Conservation (phyloP, 2,888 invertebrate species). For the Hirudinaria manillensis region DNA sequence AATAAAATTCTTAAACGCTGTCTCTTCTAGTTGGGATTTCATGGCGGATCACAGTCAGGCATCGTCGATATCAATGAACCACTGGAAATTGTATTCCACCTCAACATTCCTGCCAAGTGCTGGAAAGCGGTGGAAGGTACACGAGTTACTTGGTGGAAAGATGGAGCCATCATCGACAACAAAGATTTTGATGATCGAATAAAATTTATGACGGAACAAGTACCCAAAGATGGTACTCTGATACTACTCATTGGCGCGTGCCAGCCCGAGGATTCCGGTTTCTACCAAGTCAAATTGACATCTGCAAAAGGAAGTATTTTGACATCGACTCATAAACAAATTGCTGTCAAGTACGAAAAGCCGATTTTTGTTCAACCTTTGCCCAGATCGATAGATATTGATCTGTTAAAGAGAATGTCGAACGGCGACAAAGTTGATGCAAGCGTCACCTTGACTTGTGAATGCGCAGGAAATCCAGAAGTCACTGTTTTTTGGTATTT, state of each 20-base stretch:
- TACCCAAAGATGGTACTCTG: not conserved
- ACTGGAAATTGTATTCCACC: not conserved
- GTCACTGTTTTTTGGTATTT: not conserved
- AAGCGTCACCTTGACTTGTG: not conserved
- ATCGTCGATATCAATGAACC: not conserved
- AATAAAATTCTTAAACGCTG: no score
- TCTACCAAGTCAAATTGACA: not conserved
- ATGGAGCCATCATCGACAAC: not conserved
- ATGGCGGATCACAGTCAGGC: no score
- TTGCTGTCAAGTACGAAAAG: not conserved
- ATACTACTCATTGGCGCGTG: not conserved
- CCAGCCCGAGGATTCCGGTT: constrained; percentile 5
- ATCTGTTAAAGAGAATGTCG: not conserved
- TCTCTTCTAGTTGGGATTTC: no score
- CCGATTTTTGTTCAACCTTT: constrained; percentile 3
- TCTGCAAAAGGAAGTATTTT: constrained; percentile 3
- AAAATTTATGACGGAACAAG: not conserved
- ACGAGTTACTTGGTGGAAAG: constrained; percentile 1
- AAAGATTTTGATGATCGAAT: not conserved
- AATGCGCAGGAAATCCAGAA: not conserved
- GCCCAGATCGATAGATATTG: not conserved
- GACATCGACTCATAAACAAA: not conserved
- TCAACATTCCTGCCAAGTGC: not conserved
- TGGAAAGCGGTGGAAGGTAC: not conserved
- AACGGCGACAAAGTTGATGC: no score